Percentiles rank a stretch among this genome's conserved stretches.
phyloP scores from a whole-genome alignment of 2,113 vertebrate genomes.

The Hystrix brachyura region DNA sequence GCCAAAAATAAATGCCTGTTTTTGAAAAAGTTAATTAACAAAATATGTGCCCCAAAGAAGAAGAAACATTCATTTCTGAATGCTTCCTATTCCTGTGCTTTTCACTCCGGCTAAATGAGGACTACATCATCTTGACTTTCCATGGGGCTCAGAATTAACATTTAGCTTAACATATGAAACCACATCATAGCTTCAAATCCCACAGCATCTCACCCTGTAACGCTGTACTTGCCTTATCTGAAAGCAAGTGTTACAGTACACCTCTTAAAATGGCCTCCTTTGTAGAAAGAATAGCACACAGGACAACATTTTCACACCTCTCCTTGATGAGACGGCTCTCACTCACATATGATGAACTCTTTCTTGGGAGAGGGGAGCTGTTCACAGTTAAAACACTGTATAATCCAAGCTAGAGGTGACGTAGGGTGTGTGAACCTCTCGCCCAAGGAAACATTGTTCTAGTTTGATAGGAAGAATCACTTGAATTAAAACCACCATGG shows the following conservation, averaged over 20 bases:
- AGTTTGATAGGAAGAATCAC: neutral
- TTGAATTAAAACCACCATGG: neutral
- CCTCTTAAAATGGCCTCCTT: constrained; percentile 59
- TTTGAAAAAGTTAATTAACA: constrained; percentile 33
- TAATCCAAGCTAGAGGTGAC: neutral
- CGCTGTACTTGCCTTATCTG: constrained; percentile 10
- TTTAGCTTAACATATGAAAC: neutral
- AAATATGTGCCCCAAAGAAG: neutral
- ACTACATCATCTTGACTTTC: neutral
- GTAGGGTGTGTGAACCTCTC: neutral
- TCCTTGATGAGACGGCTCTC: neutral
- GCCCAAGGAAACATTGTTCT: neutral
- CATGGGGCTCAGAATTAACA: neutral
- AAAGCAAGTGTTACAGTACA: neutral
- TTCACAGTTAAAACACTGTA: neutral
- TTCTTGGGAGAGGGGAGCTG: neutral
- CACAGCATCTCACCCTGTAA: constrained; percentile 29
- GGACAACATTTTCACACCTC: constrained; percentile 25
- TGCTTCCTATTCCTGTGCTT: neutral
- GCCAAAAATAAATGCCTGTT: neutral
- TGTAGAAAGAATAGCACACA: neutral
- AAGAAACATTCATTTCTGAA: neutral
- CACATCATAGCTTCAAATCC: constrained; percentile 50
- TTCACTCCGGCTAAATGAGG: neutral
- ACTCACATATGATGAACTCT: neutral